phyloP scores from a whole-genome alignment of 2,113 vertebrate species.

The Heliornis fulica region DNA sequence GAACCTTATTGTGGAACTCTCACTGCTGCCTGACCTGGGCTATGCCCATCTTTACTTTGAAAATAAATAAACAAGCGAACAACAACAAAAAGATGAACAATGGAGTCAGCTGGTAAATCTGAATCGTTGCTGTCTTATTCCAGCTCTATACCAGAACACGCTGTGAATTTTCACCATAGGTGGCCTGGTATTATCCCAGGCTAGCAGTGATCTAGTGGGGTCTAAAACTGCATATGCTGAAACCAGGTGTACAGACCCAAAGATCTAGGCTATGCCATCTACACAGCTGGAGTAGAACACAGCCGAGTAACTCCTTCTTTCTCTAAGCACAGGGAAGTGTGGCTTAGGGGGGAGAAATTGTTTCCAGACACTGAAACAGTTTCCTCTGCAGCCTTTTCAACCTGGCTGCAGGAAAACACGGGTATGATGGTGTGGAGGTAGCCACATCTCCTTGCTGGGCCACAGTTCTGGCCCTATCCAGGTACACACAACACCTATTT shows the following conservation, averaged over 20 bases:
- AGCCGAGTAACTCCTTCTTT: background rate
- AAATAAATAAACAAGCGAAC: background rate
- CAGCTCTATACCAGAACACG: background rate
- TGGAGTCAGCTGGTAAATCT: background rate
- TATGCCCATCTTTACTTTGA: background rate
- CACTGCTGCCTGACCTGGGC: background rate
- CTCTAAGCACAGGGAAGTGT: background rate
- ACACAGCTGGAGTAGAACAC: background rate
- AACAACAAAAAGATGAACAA: no score
- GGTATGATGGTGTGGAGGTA: background rate
- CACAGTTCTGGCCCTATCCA: background rate
- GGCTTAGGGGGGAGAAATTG: background rate
- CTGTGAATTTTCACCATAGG: background rate
- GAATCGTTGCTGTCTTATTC: background rate
- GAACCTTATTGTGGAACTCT: background rate
- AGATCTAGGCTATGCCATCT: background rate
- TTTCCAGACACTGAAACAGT: background rate
- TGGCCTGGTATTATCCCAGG: background rate
- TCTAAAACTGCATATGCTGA: background rate
- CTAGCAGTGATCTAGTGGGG: no score
- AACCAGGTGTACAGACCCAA: background rate
- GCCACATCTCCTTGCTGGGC: background rate
- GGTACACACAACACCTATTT: background rate
- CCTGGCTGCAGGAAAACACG: background rate
- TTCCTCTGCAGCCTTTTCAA: background rate